A percentile compares a stretch with the other conserved stretches of the same genome.
Conservation (phyloP, 2,113 vertebrate species). For the Ictalurus punctatus region DNA sequence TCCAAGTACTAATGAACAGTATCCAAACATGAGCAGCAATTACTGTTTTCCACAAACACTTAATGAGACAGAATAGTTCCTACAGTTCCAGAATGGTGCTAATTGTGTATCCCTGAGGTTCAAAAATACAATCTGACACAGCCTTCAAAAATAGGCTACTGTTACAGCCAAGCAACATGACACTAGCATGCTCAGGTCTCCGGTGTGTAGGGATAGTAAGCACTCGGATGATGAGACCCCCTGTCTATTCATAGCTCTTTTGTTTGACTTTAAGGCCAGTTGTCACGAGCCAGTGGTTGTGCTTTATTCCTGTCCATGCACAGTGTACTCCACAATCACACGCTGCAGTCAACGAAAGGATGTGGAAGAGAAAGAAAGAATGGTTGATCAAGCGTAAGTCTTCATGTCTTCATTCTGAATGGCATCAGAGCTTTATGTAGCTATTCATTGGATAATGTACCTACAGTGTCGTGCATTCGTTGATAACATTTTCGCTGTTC, state of each 20-base stretch:
- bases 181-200: slow-evolving; percentile 34
- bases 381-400: slow-evolving; percentile 72
- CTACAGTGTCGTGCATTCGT: background rate
- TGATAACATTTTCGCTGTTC: background rate
- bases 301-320: slow-evolving; percentile 6
- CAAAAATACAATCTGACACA: slow-evolving; percentile 21
- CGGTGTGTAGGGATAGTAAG: slow-evolving; percentile 21
- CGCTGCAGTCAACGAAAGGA: slow-evolving; percentile 18
- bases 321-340: background rate
- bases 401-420: slow-evolving; percentile 8
- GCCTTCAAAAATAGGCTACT: slow-evolving; percentile 59
- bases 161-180: slow-evolving; percentile 61
- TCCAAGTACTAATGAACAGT: background rate
- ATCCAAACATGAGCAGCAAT: background rate
- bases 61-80: background rate
- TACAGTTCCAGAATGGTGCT: background rate
- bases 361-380: slow-evolving; percentile 61
- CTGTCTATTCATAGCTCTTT: slow-evolving; percentile 63
- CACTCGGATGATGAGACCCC: slow-evolving; percentile 33
- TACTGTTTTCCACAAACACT: background rate
- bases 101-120: background rate
- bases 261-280: slow-evolving; percentile 35
- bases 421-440: no score
- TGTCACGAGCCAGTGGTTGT: slow-evolving; percentile 19
- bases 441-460: background rate